Conservation (phyloP, 2,888 invertebrate species). For the Carpatolechia fugitivella region DNA sequence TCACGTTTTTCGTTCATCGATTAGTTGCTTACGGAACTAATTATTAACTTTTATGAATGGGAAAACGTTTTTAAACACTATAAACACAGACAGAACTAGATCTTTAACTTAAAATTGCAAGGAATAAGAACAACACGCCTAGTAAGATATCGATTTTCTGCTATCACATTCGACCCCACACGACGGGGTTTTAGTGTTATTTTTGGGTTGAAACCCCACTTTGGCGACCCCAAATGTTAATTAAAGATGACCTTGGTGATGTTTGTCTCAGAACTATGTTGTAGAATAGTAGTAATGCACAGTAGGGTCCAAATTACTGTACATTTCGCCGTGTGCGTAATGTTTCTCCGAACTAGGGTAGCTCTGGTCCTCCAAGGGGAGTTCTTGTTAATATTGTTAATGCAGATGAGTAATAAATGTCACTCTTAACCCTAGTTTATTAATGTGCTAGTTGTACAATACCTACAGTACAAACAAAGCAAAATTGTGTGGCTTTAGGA, state of each 20-base stretch:
- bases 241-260: constrained; percentile 8
- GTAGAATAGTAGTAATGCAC: background rate
- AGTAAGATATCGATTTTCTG: constrained; percentile 45
- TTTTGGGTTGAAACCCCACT: constrained; percentile 15
- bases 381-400: background rate
- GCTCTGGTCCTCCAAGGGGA: background rate
- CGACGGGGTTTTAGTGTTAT: constrained; percentile 25
- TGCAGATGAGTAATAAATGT: constrained; percentile 7
- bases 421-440: too few species aligned
- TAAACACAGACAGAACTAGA: background rate
- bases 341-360: background rate
- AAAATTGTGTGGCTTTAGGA: too few species aligned
- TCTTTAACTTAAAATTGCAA: background rate
- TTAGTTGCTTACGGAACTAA: constrained; percentile 60
- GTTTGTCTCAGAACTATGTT: background rate
- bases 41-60: constrained; percentile 69
- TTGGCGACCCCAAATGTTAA: background rate
- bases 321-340: background rate
- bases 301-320: too few species aligned
- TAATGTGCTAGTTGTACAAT: too few species aligned
- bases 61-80: constrained; percentile 40
- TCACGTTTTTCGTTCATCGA: constrained; percentile 58
- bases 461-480: too few species aligned
- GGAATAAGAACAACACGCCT: constrained; percentile 5
- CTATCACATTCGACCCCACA: constrained; percentile 33